A percentile compares a stretch with the other conserved stretches of the same genome.
Conservation (phyloP, 2,113 vertebrate species). For the Sylvietta virens region DNA sequence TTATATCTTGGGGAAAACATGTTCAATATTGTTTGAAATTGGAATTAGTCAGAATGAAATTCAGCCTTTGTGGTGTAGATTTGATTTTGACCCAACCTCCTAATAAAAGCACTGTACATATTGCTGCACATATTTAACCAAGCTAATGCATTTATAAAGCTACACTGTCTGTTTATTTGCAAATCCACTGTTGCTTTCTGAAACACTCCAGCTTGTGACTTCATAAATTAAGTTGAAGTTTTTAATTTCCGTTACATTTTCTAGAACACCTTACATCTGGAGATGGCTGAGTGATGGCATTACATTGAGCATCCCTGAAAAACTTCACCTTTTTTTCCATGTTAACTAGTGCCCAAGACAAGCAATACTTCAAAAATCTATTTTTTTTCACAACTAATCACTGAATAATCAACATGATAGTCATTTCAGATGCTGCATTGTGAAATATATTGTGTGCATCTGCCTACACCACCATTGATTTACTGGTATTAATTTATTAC, state of each 20-base stretch:
- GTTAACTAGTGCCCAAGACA: background rate
- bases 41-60: background rate
- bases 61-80: background rate
- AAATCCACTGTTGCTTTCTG: background rate
- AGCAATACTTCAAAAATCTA: background rate
- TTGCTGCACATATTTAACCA: background rate
- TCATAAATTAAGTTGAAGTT: background rate
- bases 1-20: background rate
- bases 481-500: background rate
- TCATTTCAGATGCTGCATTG: background rate
- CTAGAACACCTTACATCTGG: background rate
- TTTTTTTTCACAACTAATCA: background rate
- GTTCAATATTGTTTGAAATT: background rate
- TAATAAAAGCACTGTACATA: background rate
- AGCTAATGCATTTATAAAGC: background rate
- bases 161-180: background rate
- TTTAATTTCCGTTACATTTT: background rate
- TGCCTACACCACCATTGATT: background rate
- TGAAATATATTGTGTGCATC: background rate
- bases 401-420: background rate
- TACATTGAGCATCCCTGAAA: background rate
- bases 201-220: background rate
- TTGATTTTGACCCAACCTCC: accelerated
- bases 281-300: background rate
- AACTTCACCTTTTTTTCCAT: background rate